Base-by-base conservation (phyloP, 2,797 vertebrate genomes). In the Leptoclinus maculatus region DNA sequence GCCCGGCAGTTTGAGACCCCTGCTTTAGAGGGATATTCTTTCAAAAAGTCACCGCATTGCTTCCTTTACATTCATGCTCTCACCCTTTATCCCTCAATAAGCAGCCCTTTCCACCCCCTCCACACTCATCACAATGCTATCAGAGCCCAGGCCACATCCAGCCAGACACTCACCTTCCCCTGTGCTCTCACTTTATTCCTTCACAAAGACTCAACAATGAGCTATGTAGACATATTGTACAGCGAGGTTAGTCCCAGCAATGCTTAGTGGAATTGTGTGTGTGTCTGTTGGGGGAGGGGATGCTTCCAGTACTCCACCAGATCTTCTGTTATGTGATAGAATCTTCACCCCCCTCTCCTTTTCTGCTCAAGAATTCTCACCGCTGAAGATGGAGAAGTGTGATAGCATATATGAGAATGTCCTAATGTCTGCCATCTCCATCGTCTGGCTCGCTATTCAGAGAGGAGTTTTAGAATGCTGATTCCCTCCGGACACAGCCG, bases 71-170 rank as follows among this genome's bases (percentile, higher is more conserved):
- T 67, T 70, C n/a, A 51, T 56, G 25, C 17, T 45, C 32, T 58
- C 58, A 58, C 41, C 70, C 29, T 74, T 78, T 64, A 56, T 70
- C 21, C 39, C 10, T 71, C 58, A 80, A 51, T 76, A 78, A 68
- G 60, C 59, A 87, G 57, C 57, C 45, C 32, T 69, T 74, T 74
- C 34, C 45, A 67, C 66, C 13, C 21, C 11, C 59, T 12, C 57
- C 51, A 16, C 58, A 19, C 54, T 74, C 57, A 64, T 83, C 47
- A 85, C 84, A 85, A 85, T 76, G 68, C 65, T 85, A 84, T 88
- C 83, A 80, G 67, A 79, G 51, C 38, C 27, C 10, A 39, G 76
- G 60, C 34, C 77, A 83, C 62, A 60, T 65, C 16, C 53, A 47
- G 68, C 53, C 58, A 85, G 70, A 64, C 76, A 57, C 27, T 45